Percentiles rank a stretch among this genome's conserved stretches.
phyloP scores from a whole-genome alignment of 2,797 vertebrate genomes.

The Ctenosaura bakeri region DNA sequence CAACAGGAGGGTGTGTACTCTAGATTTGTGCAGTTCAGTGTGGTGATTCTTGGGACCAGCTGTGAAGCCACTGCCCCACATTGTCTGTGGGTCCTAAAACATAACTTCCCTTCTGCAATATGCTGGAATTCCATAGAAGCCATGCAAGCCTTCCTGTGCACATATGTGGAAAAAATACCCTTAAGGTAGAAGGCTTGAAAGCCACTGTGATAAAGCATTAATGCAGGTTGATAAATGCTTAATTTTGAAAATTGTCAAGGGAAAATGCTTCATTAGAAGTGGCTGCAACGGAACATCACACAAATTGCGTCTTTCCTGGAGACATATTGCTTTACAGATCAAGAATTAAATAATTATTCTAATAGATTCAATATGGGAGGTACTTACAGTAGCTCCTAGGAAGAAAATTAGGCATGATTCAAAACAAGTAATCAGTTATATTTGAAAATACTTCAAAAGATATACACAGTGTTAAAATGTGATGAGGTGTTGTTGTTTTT shows the following conservation, averaged over 20 bases:
- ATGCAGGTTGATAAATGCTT: neutral
- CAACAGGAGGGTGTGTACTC: too few species aligned
- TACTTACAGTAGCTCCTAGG: neutral
- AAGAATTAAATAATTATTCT: constrained; percentile 20
- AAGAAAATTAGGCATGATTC: neutral
- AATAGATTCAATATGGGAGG: constrained; percentile 1
- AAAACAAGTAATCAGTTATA: neutral
- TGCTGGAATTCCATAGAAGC: neutral
- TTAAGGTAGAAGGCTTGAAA: neutral
- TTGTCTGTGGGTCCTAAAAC: too few species aligned
- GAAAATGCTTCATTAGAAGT: neutral
- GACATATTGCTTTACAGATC: neutral
- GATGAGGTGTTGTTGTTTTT: neutral
- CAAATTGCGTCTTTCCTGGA: constrained; percentile 10
- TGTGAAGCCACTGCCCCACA: neutral
- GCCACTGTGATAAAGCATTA: neutral
- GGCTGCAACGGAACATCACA: neutral
- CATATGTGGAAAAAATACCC: neutral
- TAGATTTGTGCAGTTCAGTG: too few species aligned
- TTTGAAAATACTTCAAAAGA: neutral
- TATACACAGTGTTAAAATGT: neutral
- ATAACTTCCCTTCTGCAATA: neutral
- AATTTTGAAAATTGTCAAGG: neutral
- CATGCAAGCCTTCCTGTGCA: too few species aligned
- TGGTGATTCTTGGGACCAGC: too few species aligned